phyloP scores from a whole-genome alignment of 92 coral and sea anemone species.

The Palythoa heliodiscus region DNA sequence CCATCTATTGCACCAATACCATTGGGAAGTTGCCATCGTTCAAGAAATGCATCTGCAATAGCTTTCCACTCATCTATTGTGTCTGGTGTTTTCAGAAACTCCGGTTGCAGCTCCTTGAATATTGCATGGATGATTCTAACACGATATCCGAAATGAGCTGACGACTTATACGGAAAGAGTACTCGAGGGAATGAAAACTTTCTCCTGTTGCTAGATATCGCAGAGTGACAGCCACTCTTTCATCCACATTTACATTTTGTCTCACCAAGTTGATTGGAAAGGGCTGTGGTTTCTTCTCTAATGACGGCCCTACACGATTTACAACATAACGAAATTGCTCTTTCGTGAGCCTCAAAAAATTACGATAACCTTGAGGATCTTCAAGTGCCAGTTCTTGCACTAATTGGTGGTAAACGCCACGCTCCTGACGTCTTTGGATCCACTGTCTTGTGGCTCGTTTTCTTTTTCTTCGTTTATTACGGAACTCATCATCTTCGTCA shows the following conservation, averaged over 20 bases:
- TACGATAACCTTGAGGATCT: neutral
- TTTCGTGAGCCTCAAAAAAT: neutral
- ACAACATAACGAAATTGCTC: neutral
- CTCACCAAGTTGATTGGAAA: neutral
- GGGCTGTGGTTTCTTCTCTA: neutral
- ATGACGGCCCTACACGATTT: neutral
- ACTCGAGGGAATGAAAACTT: conserved; percentile 43
- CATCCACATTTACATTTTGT: neutral
- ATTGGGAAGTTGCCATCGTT: conserved; percentile 63
- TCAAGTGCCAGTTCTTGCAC: neutral
- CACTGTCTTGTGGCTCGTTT: neutral
- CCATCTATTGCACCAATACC: conserved; percentile 71
- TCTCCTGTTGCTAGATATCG: conserved; percentile 24
- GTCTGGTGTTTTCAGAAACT: conserved; percentile 46
- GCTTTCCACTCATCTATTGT: conserved; percentile 53
- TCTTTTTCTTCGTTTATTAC: conserved; percentile 6
- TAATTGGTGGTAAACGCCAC: neutral
- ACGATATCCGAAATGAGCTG: conserved; percentile 34
- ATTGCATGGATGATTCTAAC: conserved; percentile 30
- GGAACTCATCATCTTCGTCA: too few species aligned
- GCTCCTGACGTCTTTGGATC: neutral
- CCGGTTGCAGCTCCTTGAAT: neutral
- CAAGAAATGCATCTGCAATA: conserved; percentile 44
- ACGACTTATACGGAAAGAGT: conserved; percentile 31
- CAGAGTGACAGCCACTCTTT: neutral